These are phyloP conservation scores for Ferrisia virgata DNA, from an alignment of 2,888 invertebrate genomes.

Conservation along the genomic window DNA sequence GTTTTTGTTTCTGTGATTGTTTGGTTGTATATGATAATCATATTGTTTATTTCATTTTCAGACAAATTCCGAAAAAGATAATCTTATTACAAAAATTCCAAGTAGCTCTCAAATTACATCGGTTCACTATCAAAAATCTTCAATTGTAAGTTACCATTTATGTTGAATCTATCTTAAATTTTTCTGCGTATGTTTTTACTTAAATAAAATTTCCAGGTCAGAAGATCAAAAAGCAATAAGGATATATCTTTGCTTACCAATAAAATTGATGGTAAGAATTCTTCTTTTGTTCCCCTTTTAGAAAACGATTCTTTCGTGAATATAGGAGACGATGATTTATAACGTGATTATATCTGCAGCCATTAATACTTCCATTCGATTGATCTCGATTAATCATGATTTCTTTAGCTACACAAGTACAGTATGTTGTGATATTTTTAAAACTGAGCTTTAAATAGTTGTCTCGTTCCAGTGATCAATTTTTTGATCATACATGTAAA, in stretches of 20 bases:
- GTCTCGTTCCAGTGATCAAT: neutral
- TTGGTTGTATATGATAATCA: too few relatives aligned
- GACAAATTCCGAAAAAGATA: neutral
- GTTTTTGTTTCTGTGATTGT: too few relatives aligned
- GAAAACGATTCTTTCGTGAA: constrained; percentile 93
- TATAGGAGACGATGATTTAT: constrained; percentile 91
- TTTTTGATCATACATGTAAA: neutral
- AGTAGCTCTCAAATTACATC: neutral
- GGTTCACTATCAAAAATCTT: neutral
- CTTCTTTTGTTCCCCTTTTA: constrained; percentile 55
- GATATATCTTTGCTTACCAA: neutral
- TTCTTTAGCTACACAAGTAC: neutral
- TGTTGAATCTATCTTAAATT: neutral
- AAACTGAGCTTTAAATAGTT: neutral
- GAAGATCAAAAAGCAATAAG: neutral
- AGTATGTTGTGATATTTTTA: constrained; percentile 4
- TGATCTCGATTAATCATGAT: constrained; percentile 10
- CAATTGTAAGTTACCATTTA: neutral
- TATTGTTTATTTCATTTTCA: neutral
- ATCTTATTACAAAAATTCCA: neutral
- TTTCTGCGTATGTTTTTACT: neutral
- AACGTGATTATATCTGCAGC: constrained; percentile 51
- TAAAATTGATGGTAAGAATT: neutral
- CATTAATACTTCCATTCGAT: neutral
- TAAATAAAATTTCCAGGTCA: neutral